Evolutionary conservation across 2,113 vertebrate genomes (phyloP).

Genomic region (Passerina amoena): DNA sequence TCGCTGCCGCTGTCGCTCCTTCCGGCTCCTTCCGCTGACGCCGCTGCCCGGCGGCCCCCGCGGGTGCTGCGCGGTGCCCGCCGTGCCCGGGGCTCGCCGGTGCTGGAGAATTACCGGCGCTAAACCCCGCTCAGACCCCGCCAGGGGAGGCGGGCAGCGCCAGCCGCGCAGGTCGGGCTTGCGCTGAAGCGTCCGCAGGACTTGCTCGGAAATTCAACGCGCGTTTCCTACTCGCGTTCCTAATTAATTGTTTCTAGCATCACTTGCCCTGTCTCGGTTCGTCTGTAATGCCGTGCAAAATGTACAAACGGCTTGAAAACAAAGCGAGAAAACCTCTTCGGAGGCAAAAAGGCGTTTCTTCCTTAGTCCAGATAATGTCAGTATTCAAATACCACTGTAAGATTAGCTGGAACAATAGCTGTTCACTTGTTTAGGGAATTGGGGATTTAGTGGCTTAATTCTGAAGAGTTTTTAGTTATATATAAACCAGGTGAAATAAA

Average conservation of each 20-base stretch:
- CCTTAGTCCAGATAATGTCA: neutral
- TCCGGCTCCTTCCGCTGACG: neutral
- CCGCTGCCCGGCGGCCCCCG: neutral
- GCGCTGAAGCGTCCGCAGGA: accelerated
- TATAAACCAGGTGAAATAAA: neutral
- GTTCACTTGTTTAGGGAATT: accelerated
- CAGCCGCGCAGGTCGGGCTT: accelerated
- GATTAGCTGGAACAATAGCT: neutral
- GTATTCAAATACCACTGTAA: accelerated
- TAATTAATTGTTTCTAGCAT: neutral
- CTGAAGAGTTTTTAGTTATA: neutral
- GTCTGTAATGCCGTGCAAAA: accelerated
- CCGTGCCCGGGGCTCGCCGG: accelerated
- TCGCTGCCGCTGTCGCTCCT: neutral
- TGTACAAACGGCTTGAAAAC: neutral
- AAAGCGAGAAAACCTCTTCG: accelerated
- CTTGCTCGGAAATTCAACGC: too few relatives aligned
- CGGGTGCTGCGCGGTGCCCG: accelerated
- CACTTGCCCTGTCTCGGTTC: neutral
- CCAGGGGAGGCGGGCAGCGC: accelerated
- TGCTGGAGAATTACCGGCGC: accelerated
- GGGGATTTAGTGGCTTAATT: neutral
- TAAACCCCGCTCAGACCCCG: accelerated
- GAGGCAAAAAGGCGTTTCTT: neutral
- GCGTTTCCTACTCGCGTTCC: accelerated